Evolutionary conservation across 2,113 vertebrate genomes (phyloP).

Genomic region (Glareola pratincola): DNA sequence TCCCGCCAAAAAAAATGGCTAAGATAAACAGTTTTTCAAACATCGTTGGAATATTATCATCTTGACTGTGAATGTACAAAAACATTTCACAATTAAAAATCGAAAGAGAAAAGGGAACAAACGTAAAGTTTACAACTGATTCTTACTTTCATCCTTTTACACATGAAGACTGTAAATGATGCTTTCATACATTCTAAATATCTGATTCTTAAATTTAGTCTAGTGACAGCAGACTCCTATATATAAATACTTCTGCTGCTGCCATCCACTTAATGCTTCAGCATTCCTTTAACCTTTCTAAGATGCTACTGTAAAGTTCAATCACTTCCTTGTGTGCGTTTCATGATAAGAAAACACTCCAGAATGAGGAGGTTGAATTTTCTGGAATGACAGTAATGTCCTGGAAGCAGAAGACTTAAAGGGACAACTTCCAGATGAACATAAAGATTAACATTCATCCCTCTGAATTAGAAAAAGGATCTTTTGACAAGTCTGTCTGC

Average conservation of each 20-base stretch:
- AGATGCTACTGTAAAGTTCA: conserved; percentile 21
- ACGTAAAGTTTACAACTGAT: not conserved
- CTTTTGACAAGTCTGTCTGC: not conserved
- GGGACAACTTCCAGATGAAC: not conserved
- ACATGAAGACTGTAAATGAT: not conserved
- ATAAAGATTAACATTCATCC: not conserved
- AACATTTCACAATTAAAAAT: not conserved
- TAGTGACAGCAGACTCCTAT: not conserved
- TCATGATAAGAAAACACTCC: not conserved
- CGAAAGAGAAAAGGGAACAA: not conserved
- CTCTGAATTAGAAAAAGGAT: not conserved
- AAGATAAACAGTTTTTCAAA: not conserved
- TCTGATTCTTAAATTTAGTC: not conserved
- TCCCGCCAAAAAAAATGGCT: not conserved
- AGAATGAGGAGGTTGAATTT: not conserved
- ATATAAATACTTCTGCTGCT: not conserved
- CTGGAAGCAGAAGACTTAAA: not conserved
- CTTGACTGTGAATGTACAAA: not conserved
- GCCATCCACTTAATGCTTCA: not conserved
- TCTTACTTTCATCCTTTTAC: not conserved
- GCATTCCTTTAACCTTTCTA: conserved; percentile 8
- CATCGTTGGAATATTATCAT: not conserved
- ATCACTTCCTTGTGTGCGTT: not conserved
- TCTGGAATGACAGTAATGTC: not conserved
- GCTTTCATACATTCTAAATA: not conserved